Conservation (phyloP, 2,797 vertebrate genomes). For the Karalla daura region DNA sequence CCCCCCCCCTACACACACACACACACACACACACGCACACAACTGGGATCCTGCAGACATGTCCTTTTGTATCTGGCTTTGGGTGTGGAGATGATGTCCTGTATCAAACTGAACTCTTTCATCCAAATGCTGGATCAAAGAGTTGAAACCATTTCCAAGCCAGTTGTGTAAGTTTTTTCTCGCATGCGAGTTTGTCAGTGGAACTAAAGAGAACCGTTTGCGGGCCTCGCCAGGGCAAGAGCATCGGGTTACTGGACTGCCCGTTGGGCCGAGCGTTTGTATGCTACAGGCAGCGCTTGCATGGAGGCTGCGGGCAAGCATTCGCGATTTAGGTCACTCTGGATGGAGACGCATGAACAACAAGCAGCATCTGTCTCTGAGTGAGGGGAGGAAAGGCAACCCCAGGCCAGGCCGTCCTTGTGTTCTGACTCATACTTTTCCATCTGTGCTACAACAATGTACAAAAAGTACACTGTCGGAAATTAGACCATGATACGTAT, state of each 20-base stretch:
- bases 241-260: background rate
- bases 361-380: conserved; percentile 24
- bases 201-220: background rate
- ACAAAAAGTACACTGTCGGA: conserved; percentile 7
- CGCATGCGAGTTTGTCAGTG: background rate
- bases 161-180: background rate
- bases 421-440: conserved; percentile 45
- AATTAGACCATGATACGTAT: conserved; percentile 3
- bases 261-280: background rate
- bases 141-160: no score
- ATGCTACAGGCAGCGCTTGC: background rate
- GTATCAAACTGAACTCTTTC: background rate
- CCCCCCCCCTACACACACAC: no score
- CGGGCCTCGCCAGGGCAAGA: conserved; percentile 5
- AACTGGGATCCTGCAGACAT: background rate
- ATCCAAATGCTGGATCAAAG: no score
- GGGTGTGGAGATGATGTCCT: background rate
- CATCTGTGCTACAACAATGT: conserved; percentile 25
- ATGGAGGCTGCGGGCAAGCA: conserved; percentile 5
- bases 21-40: no score
- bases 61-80: background rate
- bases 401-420: conserved; percentile 13
- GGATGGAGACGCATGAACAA: conserved; percentile 8
- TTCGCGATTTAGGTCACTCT: conserved; percentile 24
- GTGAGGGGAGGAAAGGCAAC: conserved; percentile 17